Base-by-base conservation (phyloP, 1,140 invertebrate species). In the Drosophila malerkotliana region DNA sequence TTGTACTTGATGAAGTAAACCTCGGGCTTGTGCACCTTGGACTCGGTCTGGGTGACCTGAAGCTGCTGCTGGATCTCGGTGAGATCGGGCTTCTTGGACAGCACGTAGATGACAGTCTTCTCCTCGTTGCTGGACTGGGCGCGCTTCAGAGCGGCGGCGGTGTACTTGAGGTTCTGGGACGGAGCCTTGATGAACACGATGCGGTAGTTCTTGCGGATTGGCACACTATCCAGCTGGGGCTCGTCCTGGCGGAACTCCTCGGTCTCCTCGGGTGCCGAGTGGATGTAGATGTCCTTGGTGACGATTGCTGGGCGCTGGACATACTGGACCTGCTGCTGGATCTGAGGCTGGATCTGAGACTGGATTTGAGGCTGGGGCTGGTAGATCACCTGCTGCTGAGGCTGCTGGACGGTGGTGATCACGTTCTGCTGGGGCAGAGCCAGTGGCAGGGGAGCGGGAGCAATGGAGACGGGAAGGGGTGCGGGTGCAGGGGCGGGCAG, bases 121-220 rank as follows among this genome's bases (percentile, higher is more conserved):
- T 97, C 95, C 92, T 97, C 96, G 61, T 95, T 95, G 58, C 94
- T 72, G 44, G 94, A 93, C 73, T 96, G 93, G 48, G 87, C 90
- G 2, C 77, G 87, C 57, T 83, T 90, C 57, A 94, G 91, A 47
- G 95, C 95, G 94, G 92, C 37, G 92, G 93, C 47, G 92, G 94
- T 24, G 3, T 95, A 94, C 71, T 94, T 94, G 32, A 95, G 94
- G 79, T 94, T 94, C 41, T 95, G 93, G 48, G 94, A 93, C 30
- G 96, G 96, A 15, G 96, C 95, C 93, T 96, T 96, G 91, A 97
- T 96, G 94, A 97, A 97, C 82, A 97, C 96, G 82, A 97, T 97
- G 91, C 96, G 96, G 93, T 96, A 96, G 92, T 97, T 96, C 79
- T 96, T 96, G 92, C 96, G 95, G 64, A 95, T 92, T 7, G 94